Percentiles rank a stretch among this genome's conserved stretches.
phyloP scores from a whole-genome alignment of 2,797 vertebrate genomes.

The Tokudaia muenninki region DNA sequence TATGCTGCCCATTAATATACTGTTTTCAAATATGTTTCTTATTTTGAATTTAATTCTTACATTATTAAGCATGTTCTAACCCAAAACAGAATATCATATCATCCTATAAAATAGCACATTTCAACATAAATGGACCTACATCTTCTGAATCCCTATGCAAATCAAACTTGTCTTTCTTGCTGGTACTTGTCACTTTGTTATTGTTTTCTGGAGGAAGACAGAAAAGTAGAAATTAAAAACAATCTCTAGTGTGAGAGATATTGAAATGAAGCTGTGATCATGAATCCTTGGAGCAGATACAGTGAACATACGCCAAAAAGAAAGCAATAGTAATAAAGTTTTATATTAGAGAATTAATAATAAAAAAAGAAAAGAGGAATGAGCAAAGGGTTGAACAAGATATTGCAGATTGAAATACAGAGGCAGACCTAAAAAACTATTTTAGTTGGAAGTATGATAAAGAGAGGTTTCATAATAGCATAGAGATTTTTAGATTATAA shows the following conservation, averaged over 20 bases:
- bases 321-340: neutral
- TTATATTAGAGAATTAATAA: neutral
- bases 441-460: neutral
- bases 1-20: neutral
- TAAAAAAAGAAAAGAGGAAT: neutral
- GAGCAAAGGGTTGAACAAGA: neutral
- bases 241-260: neutral
- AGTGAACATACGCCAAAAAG: neutral
- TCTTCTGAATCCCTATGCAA: neutral
- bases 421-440: neutral
- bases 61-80: neutral
- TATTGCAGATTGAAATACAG: neutral
- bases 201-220: neutral
- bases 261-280: neutral
- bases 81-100: neutral
- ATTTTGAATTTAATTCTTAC: neutral
- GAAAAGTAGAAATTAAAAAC: neutral
- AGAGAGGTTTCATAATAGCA: neutral
- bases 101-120: neutral
- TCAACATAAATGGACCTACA: neutral
- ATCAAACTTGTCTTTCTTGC: neutral
- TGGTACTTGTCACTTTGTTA: neutral
- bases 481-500: neutral
- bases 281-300: neutral
- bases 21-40: neutral